Conservation (phyloP, 2,113 vertebrate species). For the Callaeas wilsoni region DNA sequence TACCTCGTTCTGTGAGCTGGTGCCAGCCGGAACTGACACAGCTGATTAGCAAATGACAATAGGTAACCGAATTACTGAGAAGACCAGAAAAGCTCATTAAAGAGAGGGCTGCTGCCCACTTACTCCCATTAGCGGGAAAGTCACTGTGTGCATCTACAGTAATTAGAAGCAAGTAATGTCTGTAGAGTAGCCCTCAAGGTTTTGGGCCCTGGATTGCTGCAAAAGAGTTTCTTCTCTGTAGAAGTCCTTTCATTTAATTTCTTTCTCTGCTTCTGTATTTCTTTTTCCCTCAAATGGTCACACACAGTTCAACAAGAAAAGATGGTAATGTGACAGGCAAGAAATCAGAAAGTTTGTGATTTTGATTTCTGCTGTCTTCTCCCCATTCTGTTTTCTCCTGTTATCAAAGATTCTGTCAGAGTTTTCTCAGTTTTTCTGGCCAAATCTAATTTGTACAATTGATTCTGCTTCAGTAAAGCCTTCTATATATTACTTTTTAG, state of each 20-base stretch:
- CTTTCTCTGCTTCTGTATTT: background rate
- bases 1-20: background rate
- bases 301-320: background rate
- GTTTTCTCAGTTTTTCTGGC: background rate
- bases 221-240: background rate
- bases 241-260: background rate
- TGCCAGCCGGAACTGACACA: background rate
- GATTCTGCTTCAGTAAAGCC: background rate
- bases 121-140: background rate
- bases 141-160: background rate
- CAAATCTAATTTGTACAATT: background rate
- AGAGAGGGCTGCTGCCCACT: background rate
- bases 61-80: background rate
- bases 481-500: background rate
- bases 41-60: background rate
- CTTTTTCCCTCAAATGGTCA: background rate
- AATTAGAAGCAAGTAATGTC: background rate
- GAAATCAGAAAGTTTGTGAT: background rate
- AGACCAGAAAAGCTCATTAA: background rate
- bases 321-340: background rate
- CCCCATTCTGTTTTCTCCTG: background rate
- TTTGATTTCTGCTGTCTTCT: background rate
- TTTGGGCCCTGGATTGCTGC: background rate
- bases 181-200: background rate
- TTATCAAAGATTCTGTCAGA: background rate